Evolutionary conservation across 2,113 vertebrate genomes (phyloP).

Genomic region (Noturus placidus): DNA sequence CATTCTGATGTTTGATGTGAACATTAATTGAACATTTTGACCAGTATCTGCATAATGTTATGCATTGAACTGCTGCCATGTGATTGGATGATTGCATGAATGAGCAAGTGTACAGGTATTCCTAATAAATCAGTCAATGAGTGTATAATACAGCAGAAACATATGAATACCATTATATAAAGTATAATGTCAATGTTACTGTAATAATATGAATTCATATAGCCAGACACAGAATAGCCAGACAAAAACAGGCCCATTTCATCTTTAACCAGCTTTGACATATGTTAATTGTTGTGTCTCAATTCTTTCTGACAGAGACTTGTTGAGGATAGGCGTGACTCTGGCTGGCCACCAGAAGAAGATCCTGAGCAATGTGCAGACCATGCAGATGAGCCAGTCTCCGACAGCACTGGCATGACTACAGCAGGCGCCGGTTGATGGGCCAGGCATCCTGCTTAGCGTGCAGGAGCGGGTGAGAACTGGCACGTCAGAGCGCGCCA

Average conservation of each 20-base stretch:
- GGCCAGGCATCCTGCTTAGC: conserved; percentile 71
- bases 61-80: not conserved
- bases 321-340: conserved; percentile 98
- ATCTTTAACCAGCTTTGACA: not conserved
- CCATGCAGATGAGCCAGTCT: conserved; percentile 96
- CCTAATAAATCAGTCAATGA: not conserved
- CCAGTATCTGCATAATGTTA: not conserved
- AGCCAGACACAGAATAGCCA: too few relatives aligned
- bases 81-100: not conserved
- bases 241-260: not conserved
- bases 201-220: not conserved
- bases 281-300: not conserved
- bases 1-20: not conserved
- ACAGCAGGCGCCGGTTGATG: conserved; percentile 73
- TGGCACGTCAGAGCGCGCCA: conserved; percentile 72
- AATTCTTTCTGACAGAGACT: conserved; percentile 77
- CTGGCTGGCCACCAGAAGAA: conserved; percentile 99
- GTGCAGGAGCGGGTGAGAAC: conserved; percentile 69
- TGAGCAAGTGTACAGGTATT: not conserved
- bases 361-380: conserved; percentile 94
- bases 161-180: not conserved
- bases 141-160: not conserved
- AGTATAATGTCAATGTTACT: not conserved
- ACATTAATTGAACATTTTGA: not conserved
- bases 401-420: conserved; percentile 92